Evolutionary conservation across 2,113 vertebrate species (phyloP).

Genomic region (Chionodraco myersi): DNA sequence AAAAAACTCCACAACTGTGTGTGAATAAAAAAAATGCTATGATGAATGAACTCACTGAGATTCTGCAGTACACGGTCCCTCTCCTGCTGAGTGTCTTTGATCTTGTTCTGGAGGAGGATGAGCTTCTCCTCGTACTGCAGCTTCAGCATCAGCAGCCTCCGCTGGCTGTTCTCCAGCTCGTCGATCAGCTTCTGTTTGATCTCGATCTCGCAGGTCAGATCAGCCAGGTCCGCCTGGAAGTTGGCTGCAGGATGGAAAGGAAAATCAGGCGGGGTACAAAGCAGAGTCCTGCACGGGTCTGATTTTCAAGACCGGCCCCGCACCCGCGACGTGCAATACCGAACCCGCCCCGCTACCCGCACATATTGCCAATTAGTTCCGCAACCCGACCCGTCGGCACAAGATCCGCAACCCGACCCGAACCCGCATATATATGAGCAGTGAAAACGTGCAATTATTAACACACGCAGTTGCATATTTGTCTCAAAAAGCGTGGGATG

Average conservation of each 20-base stretch:
- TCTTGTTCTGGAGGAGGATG: slow-evolving; percentile 96
- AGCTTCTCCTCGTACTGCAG: slow-evolving; percentile 98
- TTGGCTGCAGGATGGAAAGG: slow-evolving; percentile 80
- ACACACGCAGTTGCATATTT: too few relatives aligned
- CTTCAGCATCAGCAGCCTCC: slow-evolving; percentile 93
- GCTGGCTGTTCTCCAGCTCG: slow-evolving; percentile 97
- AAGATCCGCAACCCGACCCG: too few relatives aligned
- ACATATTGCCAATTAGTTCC: too few relatives aligned
- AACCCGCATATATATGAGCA: too few relatives aligned
- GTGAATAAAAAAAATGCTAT: not conserved
- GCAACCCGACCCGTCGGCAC: too few relatives aligned
- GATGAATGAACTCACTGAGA: slow-evolving; percentile 86
- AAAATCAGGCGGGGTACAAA: not conserved
- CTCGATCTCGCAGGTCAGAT: slow-evolving; percentile 97
- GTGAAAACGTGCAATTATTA: too few relatives aligned
- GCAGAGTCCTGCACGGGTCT: not conserved
- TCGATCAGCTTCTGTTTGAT: slow-evolving; percentile 99
- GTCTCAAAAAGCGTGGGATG: too few relatives aligned
- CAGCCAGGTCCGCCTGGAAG: slow-evolving; percentile 93
- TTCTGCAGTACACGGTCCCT: slow-evolving; percentile 95
- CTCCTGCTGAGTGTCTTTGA: slow-evolving; percentile 96
- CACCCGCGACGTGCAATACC: too few relatives aligned
- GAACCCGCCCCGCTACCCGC: too few relatives aligned
- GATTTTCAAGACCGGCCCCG: too few relatives aligned
- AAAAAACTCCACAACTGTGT: not conserved